Conservation (phyloP, 2,113 vertebrate genomes). For the Catharus fuscescens region DNA sequence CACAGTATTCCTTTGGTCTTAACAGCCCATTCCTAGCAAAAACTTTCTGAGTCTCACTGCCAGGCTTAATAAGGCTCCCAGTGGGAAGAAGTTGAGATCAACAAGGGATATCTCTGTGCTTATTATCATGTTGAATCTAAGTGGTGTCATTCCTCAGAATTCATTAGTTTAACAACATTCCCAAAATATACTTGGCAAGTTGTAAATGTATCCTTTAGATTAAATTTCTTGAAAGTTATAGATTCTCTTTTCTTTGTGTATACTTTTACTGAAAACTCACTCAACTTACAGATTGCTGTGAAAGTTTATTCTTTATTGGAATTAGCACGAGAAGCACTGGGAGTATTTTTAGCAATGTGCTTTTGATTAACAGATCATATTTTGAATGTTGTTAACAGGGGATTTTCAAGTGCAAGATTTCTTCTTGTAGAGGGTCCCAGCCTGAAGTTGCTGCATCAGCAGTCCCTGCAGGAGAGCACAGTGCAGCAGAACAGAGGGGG, state of each 20-base stretch:
- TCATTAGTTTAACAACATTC: slow-evolving; percentile 67
- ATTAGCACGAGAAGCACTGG: slow-evolving; percentile 47
- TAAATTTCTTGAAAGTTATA: slow-evolving; percentile 46
- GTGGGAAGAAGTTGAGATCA: slow-evolving; percentile 59
- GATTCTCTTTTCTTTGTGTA: slow-evolving; percentile 39
- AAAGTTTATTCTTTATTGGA: slow-evolving; percentile 54
- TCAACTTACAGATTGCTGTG: neutral
- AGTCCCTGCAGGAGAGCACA: neutral
- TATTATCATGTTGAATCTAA: slow-evolving; percentile 58
- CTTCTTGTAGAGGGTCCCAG: slow-evolving; percentile 4
- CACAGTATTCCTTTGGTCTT: slow-evolving; percentile 14
- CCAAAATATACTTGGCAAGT: slow-evolving; percentile 54
- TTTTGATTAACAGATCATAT: slow-evolving; percentile 49
- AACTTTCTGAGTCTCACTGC: slow-evolving; percentile 42
- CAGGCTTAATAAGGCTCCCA: slow-evolving; percentile 65
- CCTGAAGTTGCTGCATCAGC: slow-evolving; percentile 37
- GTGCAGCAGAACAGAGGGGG: neutral
- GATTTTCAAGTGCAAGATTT: slow-evolving; percentile 23
- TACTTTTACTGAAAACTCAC: slow-evolving; percentile 42
- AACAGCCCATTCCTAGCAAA: slow-evolving; percentile 50
- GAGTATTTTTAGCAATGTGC: slow-evolving; percentile 44
- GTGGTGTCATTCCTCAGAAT: slow-evolving; percentile 60
- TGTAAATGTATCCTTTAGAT: slow-evolving; percentile 32
- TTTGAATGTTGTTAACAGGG: slow-evolving; percentile 37
- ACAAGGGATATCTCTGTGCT: slow-evolving; percentile 56